These are phyloP conservation scores for Dolomedes plantarius DNA, from an alignment of 2,888 invertebrate genomes.

Conservation along the genomic window DNA sequence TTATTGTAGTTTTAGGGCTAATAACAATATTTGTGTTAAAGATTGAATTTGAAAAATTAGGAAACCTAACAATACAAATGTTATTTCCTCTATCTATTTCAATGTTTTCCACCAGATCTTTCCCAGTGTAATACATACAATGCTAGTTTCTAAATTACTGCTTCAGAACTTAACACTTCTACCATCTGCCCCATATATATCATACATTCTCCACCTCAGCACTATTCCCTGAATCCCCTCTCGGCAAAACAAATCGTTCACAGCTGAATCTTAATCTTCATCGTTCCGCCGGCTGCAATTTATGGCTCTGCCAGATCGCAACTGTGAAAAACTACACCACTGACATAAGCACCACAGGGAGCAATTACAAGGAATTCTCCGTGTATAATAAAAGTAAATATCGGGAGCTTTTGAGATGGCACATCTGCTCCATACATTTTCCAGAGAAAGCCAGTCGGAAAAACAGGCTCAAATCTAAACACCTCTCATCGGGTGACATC, in stretches of 20 bases:
- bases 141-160: too few species aligned
- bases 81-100: too few species aligned
- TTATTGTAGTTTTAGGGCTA: too few species aligned
- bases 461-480: constrained; percentile 4
- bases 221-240: neutral
- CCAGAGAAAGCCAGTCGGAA: neutral
- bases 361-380: constrained; percentile 11
- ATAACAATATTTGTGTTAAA: too few species aligned
- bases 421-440: constrained; percentile 6
- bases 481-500: constrained; percentile 3
- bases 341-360: constrained; percentile 10
- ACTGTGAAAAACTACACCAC: constrained; percentile 16
- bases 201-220: neutral
- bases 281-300: neutral
- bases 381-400: constrained; percentile 16
- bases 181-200: constrained; percentile 10
- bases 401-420: constrained; percentile 9
- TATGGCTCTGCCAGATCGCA: neutral
- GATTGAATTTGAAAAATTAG: too few species aligned
- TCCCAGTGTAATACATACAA: too few species aligned
- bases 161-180: too few species aligned
- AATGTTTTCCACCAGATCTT: too few species aligned
- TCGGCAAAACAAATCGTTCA: constrained; percentile 3
- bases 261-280: constrained; percentile 12
- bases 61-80: too few species aligned